phyloP scores from a whole-genome alignment of 1,140 invertebrate species.

The Geopemphigus sp. region DNA sequence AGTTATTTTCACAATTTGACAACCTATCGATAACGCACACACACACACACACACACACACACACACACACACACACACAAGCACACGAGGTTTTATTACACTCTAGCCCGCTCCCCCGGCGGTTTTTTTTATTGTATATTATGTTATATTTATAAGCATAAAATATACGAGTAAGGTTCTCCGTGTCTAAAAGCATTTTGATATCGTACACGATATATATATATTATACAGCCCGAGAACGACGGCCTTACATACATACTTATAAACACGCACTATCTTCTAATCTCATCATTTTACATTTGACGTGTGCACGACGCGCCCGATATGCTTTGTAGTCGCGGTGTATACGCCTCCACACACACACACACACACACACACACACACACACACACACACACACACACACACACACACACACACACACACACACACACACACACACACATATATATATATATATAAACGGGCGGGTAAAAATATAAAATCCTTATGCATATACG shows the following conservation, averaged over 20 bases:
- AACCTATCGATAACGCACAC: slow-evolving; percentile 21
- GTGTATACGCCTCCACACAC: too few relatives aligned
- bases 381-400: too few relatives aligned
- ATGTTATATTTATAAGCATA: too few relatives aligned
- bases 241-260: not conserved
- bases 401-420: too few relatives aligned
- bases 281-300: not conserved
- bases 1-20: slow-evolving; percentile 18
- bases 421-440: too few relatives aligned
- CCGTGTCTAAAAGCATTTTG: not conserved
- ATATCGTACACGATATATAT: not conserved
- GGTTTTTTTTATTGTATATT: too few relatives aligned
- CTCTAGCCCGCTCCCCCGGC: not conserved
- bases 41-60: too few relatives aligned
- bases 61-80: not conserved
- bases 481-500: too few relatives aligned
- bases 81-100: too few relatives aligned
- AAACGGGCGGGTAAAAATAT: not conserved
- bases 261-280: not conserved
- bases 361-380: too few relatives aligned
- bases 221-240: not conserved
- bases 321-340: too few relatives aligned
- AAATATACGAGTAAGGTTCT: not conserved
- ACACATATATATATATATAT: too few relatives aligned
- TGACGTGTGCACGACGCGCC: not conserved